Evolutionary conservation across 2,888 invertebrate species (phyloP).

Genomic region (Allygus modestus): DNA sequence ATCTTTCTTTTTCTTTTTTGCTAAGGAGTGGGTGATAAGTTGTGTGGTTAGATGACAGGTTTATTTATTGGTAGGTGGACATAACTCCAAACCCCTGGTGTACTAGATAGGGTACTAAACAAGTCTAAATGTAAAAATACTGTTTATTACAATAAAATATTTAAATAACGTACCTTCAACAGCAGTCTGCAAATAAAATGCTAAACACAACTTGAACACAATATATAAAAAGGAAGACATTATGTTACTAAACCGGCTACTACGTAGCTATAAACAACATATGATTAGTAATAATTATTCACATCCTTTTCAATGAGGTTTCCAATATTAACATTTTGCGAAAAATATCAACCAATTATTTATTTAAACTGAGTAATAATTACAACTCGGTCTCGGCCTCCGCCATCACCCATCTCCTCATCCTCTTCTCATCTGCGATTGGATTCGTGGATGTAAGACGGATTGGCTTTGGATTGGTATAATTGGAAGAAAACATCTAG

Average conservation of each 20-base stretch:
- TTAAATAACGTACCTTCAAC: slow-evolving; percentile 57
- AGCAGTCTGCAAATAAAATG: slow-evolving; percentile 51
- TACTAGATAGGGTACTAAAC: no score
- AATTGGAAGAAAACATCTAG: no score
- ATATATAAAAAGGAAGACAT: slow-evolving; percentile 33
- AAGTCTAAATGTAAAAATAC: no score
- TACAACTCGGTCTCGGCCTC: slow-evolving; percentile 17
- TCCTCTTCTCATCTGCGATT: no score
- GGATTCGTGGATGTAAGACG: no score
- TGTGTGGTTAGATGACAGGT: no score
- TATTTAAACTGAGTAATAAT: not conserved
- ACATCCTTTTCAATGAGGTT: not conserved
- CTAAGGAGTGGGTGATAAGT: no score
- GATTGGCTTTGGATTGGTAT: no score
- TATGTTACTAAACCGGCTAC: slow-evolving; percentile 18
- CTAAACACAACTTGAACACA: slow-evolving; percentile 55
- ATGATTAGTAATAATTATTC: not conserved
- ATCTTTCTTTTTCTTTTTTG: no score
- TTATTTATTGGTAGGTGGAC: no score
- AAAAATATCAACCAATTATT: not conserved
- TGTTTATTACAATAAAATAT: no score
- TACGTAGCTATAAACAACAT: not conserved
- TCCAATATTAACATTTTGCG: not conserved
- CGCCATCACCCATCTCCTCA: slow-evolving; percentile 12
- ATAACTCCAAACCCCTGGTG: no score